A percentile compares a stretch with the other conserved stretches of the same genome.
Conservation (phyloP, 2,113 vertebrate species). For the Gracilinanus agilis region DNA sequence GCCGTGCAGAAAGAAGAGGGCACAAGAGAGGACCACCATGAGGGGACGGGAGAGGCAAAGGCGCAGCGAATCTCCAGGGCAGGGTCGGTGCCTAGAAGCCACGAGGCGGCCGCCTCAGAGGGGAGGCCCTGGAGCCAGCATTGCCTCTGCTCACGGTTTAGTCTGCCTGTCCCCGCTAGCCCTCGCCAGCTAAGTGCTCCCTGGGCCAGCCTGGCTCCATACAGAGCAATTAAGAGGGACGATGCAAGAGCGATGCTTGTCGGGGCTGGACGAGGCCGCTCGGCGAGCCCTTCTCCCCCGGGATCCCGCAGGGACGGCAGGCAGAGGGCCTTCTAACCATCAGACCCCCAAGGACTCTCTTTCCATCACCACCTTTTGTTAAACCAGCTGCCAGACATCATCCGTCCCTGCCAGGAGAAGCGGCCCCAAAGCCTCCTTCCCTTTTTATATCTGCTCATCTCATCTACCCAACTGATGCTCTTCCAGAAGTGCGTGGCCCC, state of each 20-base stretch:
- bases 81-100: fast-evolving
- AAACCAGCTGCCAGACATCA: not conserved
- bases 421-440: not conserved
- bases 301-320: not conserved
- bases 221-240: not conserved
- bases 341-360: not conserved
- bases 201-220: not conserved
- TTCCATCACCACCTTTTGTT: not conserved
- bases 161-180: not conserved
- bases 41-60: not conserved
- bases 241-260: not conserved
- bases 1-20: not conserved
- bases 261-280: not conserved
- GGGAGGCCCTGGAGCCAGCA: not conserved
- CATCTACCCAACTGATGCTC: not conserved
- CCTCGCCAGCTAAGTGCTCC: not conserved
- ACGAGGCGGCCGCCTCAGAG: fast-evolving
- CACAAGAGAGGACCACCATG: not conserved
- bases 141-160: not conserved
- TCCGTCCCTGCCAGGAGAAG: not conserved
- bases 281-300: not conserved
- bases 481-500: not conserved
- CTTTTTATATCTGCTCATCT: not conserved
- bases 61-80: not conserved
- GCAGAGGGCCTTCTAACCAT: not conserved